Evolutionary conservation across 2,888 invertebrate genomes (phyloP), one percentile per base, ranked within the genome.

Genomic region (Gastrophysa polygoni): DNA sequence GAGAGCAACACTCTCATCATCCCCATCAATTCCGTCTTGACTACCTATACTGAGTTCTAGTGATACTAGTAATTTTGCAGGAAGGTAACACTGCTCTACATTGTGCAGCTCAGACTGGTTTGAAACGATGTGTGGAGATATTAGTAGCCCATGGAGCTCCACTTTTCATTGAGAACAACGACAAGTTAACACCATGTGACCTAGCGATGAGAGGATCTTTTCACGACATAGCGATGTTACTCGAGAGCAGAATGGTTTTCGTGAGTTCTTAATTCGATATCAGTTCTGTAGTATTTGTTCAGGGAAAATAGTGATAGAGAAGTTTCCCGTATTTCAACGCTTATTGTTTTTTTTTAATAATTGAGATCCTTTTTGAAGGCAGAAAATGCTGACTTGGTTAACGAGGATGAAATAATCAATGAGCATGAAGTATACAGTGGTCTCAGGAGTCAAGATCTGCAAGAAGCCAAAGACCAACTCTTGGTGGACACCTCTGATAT

Each of bases 401-500:
- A 85, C 68, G 84, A 84, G 73, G 84, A 83, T 52, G 84, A 85
- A 69, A 74, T 81, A 14, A 71, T 79, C 48, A 80, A 76, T n/a
- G 83, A 82, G 59, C 82, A 81, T 59, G 84, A 85, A 73, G 84
- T 84, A n/a, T 85, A 86, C 75, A 84, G 83, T 71, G 89, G 89
- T 4, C 77, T 89, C 59, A 79, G 88, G 58, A 86, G 88, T 61
- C 88, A 89, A 77, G 89, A 89, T 74, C 80, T 89, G 32, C 88
- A 89, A 74, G 89, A 89, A 77, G 88, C 88, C 32, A 89, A 89
- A 78, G 89, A 89, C 75, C 87, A 88, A 73, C 81, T 89, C 55
- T 78, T 89, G 32, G 88, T 89, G 20, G 89, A 89, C 77, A 89
- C 89, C 1, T 87, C 89, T 5, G 89, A 89, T 78, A 89, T 89